phyloP scores from a whole-genome alignment of 2,113 vertebrate genomes.

The Pachypanchax playfairii region DNA sequence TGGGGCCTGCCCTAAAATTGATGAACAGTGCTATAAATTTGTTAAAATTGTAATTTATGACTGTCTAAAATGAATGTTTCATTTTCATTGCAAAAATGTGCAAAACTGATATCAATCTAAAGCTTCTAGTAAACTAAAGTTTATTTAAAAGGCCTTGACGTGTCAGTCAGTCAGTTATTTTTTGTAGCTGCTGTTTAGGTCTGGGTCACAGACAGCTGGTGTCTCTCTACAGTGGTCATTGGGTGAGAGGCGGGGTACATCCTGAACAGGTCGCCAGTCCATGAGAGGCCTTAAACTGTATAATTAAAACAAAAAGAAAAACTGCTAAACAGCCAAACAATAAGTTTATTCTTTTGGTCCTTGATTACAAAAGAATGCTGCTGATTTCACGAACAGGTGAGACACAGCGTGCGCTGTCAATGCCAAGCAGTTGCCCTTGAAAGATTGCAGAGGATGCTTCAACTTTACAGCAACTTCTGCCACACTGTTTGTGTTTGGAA shows the following conservation, averaged over 20 bases:
- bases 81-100: constrained; percentile 9
- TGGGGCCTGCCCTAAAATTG: constrained; percentile 14
- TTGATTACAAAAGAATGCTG: constrained; percentile 24
- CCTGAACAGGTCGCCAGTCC: no score
- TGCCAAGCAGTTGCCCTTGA: constrained; percentile 43
- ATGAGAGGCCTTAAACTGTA: constrained; percentile 3
- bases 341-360: constrained; percentile 34
- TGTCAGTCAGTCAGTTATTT: constrained; percentile 6
- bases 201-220: background rate
- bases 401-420: constrained; percentile 20
- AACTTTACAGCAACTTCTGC: constrained; percentile 8
- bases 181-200: no score
- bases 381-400: constrained; percentile 28
- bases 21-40: constrained; percentile 24
- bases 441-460: constrained; percentile 28
- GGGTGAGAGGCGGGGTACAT: constrained; percentile 16
- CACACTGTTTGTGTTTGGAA: background rate
- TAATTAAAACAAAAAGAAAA: constrained; percentile 10
- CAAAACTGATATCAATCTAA: background rate
- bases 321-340: no score
- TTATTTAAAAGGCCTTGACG: constrained; percentile 10
- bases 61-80: no score
- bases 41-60: no score
- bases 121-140: constrained; percentile 15
- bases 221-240: constrained; percentile 6